phyloP scores from a whole-genome alignment of 1,140 invertebrate genomes.

The Panonychus citri region DNA sequence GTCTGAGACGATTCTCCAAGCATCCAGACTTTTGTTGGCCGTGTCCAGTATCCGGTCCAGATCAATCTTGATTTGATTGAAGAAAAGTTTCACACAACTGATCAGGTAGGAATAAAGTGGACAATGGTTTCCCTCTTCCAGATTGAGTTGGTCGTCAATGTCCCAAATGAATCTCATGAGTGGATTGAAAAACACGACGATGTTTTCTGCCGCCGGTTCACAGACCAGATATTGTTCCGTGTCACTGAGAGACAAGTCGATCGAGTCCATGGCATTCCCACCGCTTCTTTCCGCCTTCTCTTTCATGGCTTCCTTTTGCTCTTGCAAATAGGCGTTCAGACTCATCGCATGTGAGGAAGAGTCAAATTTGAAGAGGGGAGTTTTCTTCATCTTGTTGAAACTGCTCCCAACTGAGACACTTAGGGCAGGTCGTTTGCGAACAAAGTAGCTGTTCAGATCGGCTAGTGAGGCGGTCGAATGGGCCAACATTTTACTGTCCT shows the following conservation, averaged over 20 bases:
- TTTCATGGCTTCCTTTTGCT: constrained; percentile 20
- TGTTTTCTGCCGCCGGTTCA: constrained; percentile 4
- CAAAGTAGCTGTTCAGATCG: constrained; percentile 1
- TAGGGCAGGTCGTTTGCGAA: neutral
- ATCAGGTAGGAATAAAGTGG: constrained; percentile 46
- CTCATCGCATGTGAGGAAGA: constrained; percentile 46
- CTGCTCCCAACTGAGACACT: neutral
- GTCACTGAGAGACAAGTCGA: constrained; percentile 14
- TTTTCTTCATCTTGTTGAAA: constrained; percentile 22
- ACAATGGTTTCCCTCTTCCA: constrained; percentile 33
- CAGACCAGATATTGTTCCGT: constrained; percentile 10
- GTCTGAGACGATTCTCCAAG: constrained; percentile 40
- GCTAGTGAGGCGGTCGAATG: neutral
- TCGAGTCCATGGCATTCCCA: constrained; percentile 7
- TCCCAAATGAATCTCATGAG: constrained; percentile 48
- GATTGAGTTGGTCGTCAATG: constrained; percentile 40
- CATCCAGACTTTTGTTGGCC: constrained; percentile 44
- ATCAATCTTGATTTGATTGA: constrained; percentile 22
- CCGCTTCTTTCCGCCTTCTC: constrained; percentile 9
- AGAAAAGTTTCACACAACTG: constrained; percentile 42
- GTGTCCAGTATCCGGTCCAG: constrained; percentile 25
- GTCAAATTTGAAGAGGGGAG: constrained; percentile 49
- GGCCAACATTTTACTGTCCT: neutral
- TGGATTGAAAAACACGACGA: constrained; percentile 39
- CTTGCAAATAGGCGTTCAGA: constrained; percentile 38